Evolutionary conservation across 2,888 invertebrate genomes (phyloP).

Genomic region (Noctuana brunneofusca): DNA sequence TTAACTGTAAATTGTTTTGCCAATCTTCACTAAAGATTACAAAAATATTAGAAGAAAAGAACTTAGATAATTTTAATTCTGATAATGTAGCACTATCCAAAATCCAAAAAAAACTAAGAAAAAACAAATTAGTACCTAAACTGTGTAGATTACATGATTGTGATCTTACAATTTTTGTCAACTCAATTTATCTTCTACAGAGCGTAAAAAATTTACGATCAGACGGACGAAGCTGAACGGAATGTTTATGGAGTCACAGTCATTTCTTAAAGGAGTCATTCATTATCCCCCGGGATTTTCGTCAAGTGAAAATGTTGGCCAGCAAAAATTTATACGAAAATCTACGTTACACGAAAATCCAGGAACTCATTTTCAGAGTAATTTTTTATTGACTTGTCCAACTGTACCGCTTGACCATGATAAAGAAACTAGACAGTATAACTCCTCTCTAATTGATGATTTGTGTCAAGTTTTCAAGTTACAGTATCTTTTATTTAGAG

Average conservation of each 20-base stretch:
- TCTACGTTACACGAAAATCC: not conserved
- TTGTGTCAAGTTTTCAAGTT: not conserved
- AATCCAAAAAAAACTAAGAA: not conserved
- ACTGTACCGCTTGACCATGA: not conserved
- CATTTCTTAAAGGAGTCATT: constrained; percentile 11
- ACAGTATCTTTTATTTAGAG: too few species aligned
- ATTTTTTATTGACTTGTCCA: not conserved
- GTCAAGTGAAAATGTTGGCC: constrained; percentile 15
- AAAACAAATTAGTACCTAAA: not conserved
- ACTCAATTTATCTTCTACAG: constrained; percentile 12
- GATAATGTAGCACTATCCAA: too few species aligned
- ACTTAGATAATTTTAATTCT: too few species aligned
- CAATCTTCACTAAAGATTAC: too few species aligned
- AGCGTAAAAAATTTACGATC: constrained; percentile 22
- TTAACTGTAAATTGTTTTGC: too few species aligned
- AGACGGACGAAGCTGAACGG: constrained; percentile 20
- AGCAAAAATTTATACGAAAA: not conserved
- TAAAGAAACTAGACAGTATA: not conserved
- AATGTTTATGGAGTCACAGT: constrained; percentile 20
- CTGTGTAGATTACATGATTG: not conserved
- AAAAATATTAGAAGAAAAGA: too few species aligned
- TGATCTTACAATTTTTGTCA: constrained; percentile 9
- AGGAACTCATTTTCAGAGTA: not conserved
- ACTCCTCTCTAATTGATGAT: not conserved
- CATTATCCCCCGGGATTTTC: constrained; percentile 6